Conservation (phyloP, 30 jellyfish, hydroid and myxozoan species). For the Haliclystus octoradiatus region DNA sequence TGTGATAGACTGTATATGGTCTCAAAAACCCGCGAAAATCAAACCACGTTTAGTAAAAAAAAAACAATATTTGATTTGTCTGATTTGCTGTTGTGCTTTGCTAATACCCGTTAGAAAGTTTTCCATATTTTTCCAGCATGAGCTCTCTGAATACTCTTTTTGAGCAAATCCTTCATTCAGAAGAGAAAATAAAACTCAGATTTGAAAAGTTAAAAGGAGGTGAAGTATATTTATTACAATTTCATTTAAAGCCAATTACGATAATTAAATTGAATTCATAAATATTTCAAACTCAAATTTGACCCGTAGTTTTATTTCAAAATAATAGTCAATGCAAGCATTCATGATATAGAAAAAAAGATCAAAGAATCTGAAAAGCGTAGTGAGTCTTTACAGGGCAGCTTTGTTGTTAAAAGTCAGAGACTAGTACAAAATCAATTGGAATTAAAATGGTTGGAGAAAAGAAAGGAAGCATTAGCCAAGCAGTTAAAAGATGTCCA, state of each 20-base stretch:
- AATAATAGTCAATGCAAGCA: background rate
- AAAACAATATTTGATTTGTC: too few relatives aligned
- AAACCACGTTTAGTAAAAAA: too few relatives aligned
- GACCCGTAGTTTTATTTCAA: background rate
- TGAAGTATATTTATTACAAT: too few relatives aligned
- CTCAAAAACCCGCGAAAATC: too few relatives aligned
- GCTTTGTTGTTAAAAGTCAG: background rate
- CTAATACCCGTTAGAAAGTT: too few relatives aligned
- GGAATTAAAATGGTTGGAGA: background rate
- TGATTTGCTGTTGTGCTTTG: too few relatives aligned
- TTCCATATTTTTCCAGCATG: too few relatives aligned
- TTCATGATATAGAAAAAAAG: background rate
- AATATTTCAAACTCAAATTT: too few relatives aligned
- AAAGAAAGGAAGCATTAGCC: background rate
- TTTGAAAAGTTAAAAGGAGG: background rate
- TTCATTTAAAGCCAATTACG: too few relatives aligned
- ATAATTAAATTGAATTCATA: too few relatives aligned
- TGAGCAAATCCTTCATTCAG: background rate
- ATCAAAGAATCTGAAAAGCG: background rate
- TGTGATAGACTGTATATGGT: too few relatives aligned
- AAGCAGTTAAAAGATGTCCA: background rate
- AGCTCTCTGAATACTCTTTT: background rate
- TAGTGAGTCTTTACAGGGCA: background rate
- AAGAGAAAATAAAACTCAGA: background rate
- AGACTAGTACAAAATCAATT: background rate